Percentiles rank a stretch among this genome's conserved stretches.
Conservation (phyloP, 2,797 vertebrate genomes). For the Hozukius guyotensis region DNA sequence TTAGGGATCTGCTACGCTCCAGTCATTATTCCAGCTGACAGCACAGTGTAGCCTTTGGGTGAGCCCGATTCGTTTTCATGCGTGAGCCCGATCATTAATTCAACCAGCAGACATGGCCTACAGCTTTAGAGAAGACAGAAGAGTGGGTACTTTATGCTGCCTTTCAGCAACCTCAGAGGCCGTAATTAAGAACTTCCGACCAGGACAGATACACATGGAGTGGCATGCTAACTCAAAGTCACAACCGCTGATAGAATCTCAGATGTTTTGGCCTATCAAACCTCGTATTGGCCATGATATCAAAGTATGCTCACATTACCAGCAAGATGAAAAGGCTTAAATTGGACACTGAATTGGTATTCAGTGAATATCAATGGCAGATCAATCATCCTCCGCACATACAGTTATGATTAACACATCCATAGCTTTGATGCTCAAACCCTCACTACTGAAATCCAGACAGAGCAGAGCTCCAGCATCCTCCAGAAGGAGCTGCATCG, state of each 20-base stretch:
- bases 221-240: slow-evolving; percentile 30
- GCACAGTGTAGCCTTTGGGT: slow-evolving; percentile 68
- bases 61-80: slow-evolving; percentile 70
- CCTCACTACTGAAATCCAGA: background rate
- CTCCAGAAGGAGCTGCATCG: slow-evolving; percentile 37
- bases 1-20: slow-evolving; percentile 67
- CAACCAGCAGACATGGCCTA: slow-evolving; percentile 66
- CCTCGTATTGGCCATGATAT: background rate
- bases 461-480: slow-evolving; percentile 16
- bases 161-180: slow-evolving; percentile 54
- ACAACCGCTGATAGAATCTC: slow-evolving; percentile 10
- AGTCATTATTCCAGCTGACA: slow-evolving; percentile 80
- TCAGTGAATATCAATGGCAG: slow-evolving; percentile 14
- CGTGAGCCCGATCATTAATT: slow-evolving; percentile 70
- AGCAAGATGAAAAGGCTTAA: slow-evolving; percentile 22
- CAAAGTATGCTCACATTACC: slow-evolving; percentile 5
- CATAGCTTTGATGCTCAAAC: slow-evolving; percentile 13
- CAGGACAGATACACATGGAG: slow-evolving; percentile 41
- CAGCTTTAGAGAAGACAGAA: slow-evolving; percentile 60
- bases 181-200: slow-evolving; percentile 60
- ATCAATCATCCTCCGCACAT: slow-evolving; percentile 20
- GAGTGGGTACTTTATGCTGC: slow-evolving; percentile 53
- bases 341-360: slow-evolving; percentile 10
- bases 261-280: background rate
- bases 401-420: slow-evolving; percentile 4